Base-by-base conservation (phyloP, 2,888 invertebrate species). In the Drosophila tripunctata region DNA sequence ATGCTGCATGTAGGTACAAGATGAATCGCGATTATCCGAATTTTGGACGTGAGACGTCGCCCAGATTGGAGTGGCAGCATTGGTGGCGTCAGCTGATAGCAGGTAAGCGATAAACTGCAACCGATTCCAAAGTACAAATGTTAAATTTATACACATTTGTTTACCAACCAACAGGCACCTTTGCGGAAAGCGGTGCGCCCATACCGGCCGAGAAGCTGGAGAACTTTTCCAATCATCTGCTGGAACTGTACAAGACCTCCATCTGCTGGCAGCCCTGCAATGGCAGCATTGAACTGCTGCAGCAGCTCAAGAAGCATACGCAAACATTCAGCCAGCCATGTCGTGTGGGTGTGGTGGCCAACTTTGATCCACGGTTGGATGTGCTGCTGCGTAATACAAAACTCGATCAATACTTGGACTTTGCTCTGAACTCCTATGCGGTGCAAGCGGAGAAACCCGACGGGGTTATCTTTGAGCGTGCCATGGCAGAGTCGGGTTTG, bases 291-390 rank as follows among this genome's bases (percentile, higher is more conserved):
- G 93, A 94, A 56, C 91, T 96, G n/a, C 91, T 97, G 1, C 91
- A 93, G 19, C 92, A 93, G 64, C 90, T 97, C 3, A 88, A 88
- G 51, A 66, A 73, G 6, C 74, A 79, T 5, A 17, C 50, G 0
- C 64, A 81, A 8, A 52, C 72, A 5, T 48, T 33, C 8, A 52
- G 86, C 4, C 86, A 88, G 44, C n/a, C n/a, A n/a, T 73, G 78
- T 7, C 67, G 69, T 4, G 76, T 97, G 38, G 98, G 97, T 2
- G 93, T 97, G 0, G 94, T 98, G 74, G 97, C 98, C 4, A 98
- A 98, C 91, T 97, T 95, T 92, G 98, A 98, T 92, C 95, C 96
- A 24, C 93, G 97, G 24, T 92, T 98, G 2, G 92, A 94, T 63
- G 92, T 92, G 4, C 93, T 97, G 67, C 92, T 98, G 51, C 78